Conservation (phyloP, 2,113 vertebrate genomes). For the Epinephelus fuscoguttatus region DNA sequence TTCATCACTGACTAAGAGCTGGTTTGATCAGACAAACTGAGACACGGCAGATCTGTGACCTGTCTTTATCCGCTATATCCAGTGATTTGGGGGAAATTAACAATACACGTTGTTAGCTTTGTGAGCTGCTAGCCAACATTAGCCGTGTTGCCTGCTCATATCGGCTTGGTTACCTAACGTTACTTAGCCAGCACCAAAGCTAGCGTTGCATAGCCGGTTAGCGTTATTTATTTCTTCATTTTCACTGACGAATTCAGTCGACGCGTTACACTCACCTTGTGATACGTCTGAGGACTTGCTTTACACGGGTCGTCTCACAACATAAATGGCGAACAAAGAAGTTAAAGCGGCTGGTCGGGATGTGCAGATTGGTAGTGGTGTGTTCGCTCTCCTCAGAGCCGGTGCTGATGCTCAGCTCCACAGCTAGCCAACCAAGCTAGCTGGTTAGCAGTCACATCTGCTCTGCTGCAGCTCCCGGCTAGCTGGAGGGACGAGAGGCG, state of each 20-base stretch:
- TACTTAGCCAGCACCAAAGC: conserved; percentile 15
- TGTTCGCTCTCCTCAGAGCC: conserved; percentile 52
- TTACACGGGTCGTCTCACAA: not conserved
- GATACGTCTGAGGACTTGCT: not conserved
- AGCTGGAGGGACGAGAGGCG: not conserved
- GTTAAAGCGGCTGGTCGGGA: not conserved
- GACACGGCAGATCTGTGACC: not conserved
- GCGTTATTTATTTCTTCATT: not conserved
- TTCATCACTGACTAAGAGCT: not conserved
- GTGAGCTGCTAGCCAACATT: conserved; percentile 35
- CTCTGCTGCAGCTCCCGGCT: conserved; percentile 11
- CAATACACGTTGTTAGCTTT: conserved; percentile 22
- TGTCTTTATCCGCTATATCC: not conserved
- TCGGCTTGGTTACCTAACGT: conserved; percentile 5
- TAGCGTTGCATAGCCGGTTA: conserved; percentile 7
- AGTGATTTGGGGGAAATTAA: not conserved
- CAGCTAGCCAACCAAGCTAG: conserved; percentile 58
- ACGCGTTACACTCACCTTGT: conserved; percentile 51
- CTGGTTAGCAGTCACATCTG: conserved; percentile 52
- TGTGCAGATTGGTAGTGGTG: conserved; percentile 28
- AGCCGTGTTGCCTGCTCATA: conserved; percentile 20
- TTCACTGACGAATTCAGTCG: not conserved
- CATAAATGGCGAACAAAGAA: conserved; percentile 22
- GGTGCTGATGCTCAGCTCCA: conserved; percentile 60
- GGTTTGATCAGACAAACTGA: not conserved